A percentile compares a stretch with the other conserved stretches of the same genome.
These are phyloP conservation scores for Diuraphis noxia DNA, from an alignment of 1,140 invertebrate species.

Conservation along the genomic window DNA sequence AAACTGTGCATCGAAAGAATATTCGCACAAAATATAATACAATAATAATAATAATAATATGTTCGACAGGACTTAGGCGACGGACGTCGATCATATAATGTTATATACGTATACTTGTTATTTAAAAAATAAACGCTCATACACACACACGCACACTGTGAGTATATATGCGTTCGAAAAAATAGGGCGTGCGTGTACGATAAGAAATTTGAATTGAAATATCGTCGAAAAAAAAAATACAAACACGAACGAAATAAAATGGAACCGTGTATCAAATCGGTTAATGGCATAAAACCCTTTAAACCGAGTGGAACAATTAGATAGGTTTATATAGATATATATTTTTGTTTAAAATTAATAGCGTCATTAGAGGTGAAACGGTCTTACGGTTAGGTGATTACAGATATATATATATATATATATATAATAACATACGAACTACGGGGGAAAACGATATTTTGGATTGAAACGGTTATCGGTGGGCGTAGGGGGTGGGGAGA, in stretches of 20 bases:
- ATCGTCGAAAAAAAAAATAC: neutral
- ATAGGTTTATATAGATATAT: neutral
- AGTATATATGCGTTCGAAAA: neutral
- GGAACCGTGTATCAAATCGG: neutral
- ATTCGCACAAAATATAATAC: neutral
- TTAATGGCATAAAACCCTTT: constrained; percentile 2
- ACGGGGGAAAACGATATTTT: neutral
- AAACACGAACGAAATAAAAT: neutral
- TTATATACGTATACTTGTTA: neutral
- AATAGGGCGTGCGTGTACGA: neutral
- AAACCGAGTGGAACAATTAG: constrained; percentile 19
- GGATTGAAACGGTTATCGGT: neutral
- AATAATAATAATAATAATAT: neutral
- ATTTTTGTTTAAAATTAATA: neutral
- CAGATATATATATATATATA: neutral
- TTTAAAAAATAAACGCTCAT: neutral
- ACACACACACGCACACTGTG: too few relatives aligned
- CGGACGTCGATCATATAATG: neutral
- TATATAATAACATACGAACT: neutral
- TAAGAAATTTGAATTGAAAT: neutral
- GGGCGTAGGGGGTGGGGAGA: neutral
- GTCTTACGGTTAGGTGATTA: neutral
- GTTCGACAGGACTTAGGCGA: neutral
- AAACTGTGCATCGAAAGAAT: neutral
- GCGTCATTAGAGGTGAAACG: constrained; percentile 10